Conservation (phyloP, 2,888 invertebrate species). For the Harmothoe impar region DNA sequence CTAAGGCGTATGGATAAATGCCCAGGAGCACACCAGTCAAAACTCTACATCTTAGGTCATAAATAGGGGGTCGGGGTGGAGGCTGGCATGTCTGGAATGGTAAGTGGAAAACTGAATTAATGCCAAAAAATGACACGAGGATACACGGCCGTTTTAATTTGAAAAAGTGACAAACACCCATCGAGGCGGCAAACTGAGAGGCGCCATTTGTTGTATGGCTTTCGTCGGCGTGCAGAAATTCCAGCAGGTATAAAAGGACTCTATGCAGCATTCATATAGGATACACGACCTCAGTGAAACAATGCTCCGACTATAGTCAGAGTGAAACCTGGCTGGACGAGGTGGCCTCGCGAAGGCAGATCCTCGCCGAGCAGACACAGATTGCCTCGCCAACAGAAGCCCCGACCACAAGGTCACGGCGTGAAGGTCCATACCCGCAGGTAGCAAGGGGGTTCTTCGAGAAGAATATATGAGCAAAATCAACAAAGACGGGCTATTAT, state of each 20-base stretch:
- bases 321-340: neutral
- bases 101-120: neutral
- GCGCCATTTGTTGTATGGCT: neutral
- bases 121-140: neutral
- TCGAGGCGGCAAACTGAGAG: neutral
- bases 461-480: too few species aligned
- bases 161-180: neutral
- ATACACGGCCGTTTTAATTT: conserved; percentile 15
- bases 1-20: too few species aligned
- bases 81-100: neutral
- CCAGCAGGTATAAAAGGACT: neutral
- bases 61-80: too few species aligned
- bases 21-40: too few species aligned
- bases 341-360: conserved; percentile 9
- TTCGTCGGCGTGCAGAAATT: neutral
- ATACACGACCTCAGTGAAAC: neutral
- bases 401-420: neutral
- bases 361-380: neutral
- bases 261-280: neutral
- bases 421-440: too few species aligned
- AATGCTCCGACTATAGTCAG: too few species aligned
- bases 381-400: conserved; percentile 13
- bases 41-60: too few species aligned
- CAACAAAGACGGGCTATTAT: too few species aligned
- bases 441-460: neutral